Evolutionary conservation across 2,797 vertebrate species (phyloP), one percentile per base, ranked within the genome.

Genomic region (Microctenopoma stevenorrisi): DNA sequence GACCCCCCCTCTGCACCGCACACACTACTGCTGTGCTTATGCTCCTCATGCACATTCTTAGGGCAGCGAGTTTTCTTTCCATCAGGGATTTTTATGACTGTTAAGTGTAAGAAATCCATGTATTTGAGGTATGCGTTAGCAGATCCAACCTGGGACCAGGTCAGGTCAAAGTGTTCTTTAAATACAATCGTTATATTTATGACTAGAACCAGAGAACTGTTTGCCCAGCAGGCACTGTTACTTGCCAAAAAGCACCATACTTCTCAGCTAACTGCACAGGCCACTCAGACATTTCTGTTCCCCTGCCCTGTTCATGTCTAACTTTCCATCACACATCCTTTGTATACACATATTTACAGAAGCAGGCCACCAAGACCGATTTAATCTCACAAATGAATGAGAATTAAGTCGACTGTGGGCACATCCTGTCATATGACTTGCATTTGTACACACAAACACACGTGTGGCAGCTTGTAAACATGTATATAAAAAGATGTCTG

Each of bases 381-480:
- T 57, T 14, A 1, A 68, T 43, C 53, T 54, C 46, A 28, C 64
- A 67, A 61, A 8, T 64, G 55, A 57, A 61, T 2, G 30, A 37
- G 64, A 83, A 69, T 54, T 55, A 49, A 40, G 16, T 18, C 0
- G 46, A 76, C n/a, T 35, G 60, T n/a, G 33, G 54, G 12, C 33
- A 68, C 64, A 63, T 77, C 54, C 72, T 76, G 68, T 52, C 71
- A 59, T 64, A 55, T 16, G 26, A 61, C 33, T 28, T 18, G 25
- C 64, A 74, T 52, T 56, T 78, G 70, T 30, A 40, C 44, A 76
- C 61, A 60, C 46, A 35, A 52, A 50, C 67, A 42, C 64, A 68
- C 63, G 64, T 65, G 62, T 66, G 67, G 59, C 46, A 13, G 58
- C 64, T 63, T 58, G 68, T 83, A 74, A 78, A 81, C 59, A 68